Evolutionary conservation across 2,797 vertebrate genomes (phyloP).

Genomic region (Adelosebastes latens): DNA sequence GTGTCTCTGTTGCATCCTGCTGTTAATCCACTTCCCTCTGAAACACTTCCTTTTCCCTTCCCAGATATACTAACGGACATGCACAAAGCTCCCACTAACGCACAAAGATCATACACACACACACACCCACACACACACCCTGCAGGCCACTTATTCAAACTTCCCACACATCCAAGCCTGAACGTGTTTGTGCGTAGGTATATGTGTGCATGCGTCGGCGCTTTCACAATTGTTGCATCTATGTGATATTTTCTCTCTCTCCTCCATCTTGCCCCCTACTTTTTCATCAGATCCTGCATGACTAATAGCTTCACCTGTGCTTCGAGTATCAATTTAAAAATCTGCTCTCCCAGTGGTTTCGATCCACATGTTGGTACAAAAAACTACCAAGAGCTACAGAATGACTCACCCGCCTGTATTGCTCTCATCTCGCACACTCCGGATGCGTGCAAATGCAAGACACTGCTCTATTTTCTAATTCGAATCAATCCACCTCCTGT

Average conservation of each 20-base stretch:
- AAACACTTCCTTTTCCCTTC: constrained; percentile 71
- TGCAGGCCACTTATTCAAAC: constrained; percentile 27
- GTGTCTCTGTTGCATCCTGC: constrained; percentile 76
- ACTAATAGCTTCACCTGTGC: constrained; percentile 39
- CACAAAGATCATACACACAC: not conserved
- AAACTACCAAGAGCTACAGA: not conserved
- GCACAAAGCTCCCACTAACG: constrained; percentile 23
- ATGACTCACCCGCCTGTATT: constrained; percentile 42
- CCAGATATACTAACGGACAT: constrained; percentile 33
- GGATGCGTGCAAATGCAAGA: constrained; percentile 47
- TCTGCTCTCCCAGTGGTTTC: constrained; percentile 49
- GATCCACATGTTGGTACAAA: constrained; percentile 15
- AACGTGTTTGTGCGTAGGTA: constrained; percentile 18
- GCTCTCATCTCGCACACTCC: constrained; percentile 15
- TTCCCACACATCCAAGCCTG: constrained; percentile 31
- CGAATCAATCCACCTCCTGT: not conserved
- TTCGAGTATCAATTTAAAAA: constrained; percentile 48
- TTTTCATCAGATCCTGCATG: constrained; percentile 15
- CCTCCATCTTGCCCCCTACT: not conserved
- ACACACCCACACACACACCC: constrained; percentile 13
- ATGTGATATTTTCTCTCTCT: constrained; percentile 27
- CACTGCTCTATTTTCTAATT: constrained; percentile 26
- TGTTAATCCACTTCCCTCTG: constrained; percentile 74
- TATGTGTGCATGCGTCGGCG: not conserved
- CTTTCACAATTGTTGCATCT: constrained; percentile 17